phyloP scores from a whole-genome alignment of 2,888 invertebrate genomes.

The Rotaria magnacalcarata region DNA sequence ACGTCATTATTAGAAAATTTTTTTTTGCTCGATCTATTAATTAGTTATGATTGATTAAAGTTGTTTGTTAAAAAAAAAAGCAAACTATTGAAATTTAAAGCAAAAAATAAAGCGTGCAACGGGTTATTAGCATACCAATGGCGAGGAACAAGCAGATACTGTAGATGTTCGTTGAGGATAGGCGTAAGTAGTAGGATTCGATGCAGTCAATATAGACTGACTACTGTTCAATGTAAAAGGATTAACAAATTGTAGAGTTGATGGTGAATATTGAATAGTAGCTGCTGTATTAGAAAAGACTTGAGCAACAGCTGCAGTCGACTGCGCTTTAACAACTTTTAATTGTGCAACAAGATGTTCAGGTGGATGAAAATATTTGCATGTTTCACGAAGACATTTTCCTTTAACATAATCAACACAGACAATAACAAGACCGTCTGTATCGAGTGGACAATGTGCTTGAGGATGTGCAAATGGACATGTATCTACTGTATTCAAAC shows the following conservation, averaged over 20 bases:
- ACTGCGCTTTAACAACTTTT: slow-evolving; percentile 62
- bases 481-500: slow-evolving; percentile 92
- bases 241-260: background rate
- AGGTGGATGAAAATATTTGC: slow-evolving; percentile 99
- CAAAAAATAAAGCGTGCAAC: slow-evolving; percentile 24
- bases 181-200: background rate
- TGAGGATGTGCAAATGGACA: slow-evolving; percentile 98
- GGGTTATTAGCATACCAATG: slow-evolving; percentile 36
- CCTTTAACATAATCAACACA: slow-evolving; percentile 90
- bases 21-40: background rate
- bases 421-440: slow-evolving; percentile 95
- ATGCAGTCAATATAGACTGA: background rate
- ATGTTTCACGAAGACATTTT: slow-evolving; percentile 91
- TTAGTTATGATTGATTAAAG: background rate
- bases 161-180: slow-evolving; percentile 35
- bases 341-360: slow-evolving; percentile 98
- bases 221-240: slow-evolving; percentile 10
- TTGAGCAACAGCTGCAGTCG: slow-evolving; percentile 1
- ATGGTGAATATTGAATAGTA: slow-evolving; percentile 31
- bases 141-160: slow-evolving; percentile 39
- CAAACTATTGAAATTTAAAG: background rate
- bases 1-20: background rate
- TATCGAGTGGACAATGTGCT: slow-evolving; percentile 81
- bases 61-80: background rate
- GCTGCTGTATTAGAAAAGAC: background rate